Base-by-base conservation (phyloP, 2,797 vertebrate species). In the Enteromius fasciolatus region DNA sequence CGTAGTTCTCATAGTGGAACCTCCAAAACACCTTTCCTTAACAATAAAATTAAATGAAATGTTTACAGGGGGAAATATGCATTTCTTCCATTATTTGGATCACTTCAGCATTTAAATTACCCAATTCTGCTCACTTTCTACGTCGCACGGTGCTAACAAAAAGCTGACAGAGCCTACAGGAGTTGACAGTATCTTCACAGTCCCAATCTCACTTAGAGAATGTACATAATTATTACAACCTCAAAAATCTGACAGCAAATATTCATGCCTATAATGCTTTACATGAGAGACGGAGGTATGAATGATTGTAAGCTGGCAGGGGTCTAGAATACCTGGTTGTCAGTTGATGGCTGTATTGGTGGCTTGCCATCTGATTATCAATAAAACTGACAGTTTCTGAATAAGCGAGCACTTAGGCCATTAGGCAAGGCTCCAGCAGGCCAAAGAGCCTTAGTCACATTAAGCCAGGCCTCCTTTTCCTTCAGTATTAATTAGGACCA, bases 301-400 rank as follows among this genome's bases (percentile, higher is more conserved):
- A 17, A 25, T 57, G 57, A 86, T n/a, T 25, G 67, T 15, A 28
- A 46, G 72, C 63, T 80, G 72, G 76, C 84, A 80, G 59, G 41
- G 25, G 46, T 75, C 76, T 57, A 33, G 33, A 68, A 50, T 64
- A 74, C 82, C 59, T 18, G 36, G 68, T 77, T 61, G 75, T 61
- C 14, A 15, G 68, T 2, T 63, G 68, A 80, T 52, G 78, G 36
- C 72, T 77, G 33, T 76, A 72, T 81, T 85, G 81, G 82, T 82
- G 74, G 69, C 69, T 78, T 84, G 85, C 81, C 74, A 80, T 81
- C 78, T 76, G 74, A 83, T 85, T 82, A 89, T 86, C 83, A 86
- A 86, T 89, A 86, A 89, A 64, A 72, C 80, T 78, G 83, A 87
- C 74, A 81, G 80, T 31, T 41, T 50, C 50, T 8, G 59, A 78